These are phyloP conservation scores for Cecropterus lyciades DNA, from an alignment of 1,140 invertebrate species.

Conservation along the genomic window DNA sequence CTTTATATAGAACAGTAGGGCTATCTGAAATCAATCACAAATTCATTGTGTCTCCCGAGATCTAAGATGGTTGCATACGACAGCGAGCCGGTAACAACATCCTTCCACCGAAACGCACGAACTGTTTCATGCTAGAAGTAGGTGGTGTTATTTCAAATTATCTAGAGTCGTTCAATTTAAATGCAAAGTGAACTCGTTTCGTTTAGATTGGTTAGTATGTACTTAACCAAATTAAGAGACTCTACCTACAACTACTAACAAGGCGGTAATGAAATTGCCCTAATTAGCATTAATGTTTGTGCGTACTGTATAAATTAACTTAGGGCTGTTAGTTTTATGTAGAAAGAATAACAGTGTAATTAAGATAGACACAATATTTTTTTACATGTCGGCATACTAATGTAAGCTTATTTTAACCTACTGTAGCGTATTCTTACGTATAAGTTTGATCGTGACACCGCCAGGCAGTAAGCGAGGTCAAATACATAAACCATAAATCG, in stretches of 20 bases:
- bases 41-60: no score
- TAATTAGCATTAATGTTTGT: slow-evolving; percentile 17
- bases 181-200: not conserved
- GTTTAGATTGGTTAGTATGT: slow-evolving; percentile 1
- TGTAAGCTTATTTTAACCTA: not conserved
- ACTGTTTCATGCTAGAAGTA: no score
- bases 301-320: slow-evolving; percentile 10
- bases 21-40: no score
- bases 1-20: no score
- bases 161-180: not conserved
- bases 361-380: not conserved
- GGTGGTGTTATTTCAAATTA: slow-evolving; percentile 1
- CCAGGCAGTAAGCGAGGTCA: slow-evolving; percentile 63
- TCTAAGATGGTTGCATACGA: no score
- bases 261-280: slow-evolving; percentile 15
- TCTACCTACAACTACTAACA: not conserved
- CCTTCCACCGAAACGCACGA: no score
- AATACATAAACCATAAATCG: slow-evolving; percentile 79
- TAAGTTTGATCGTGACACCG: slow-evolving; percentile 68
- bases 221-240: slow-evolving; percentile 1
- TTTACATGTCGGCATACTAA: not conserved
- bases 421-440: slow-evolving; percentile 56
- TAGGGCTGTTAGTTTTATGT: not conserved
- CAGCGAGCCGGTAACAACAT: no score
- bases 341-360: not conserved